Evolutionary conservation across 2,888 invertebrate genomes (phyloP), one percentile per base, ranked within the genome.

Genomic region (Liodrosophila aerea): DNA sequence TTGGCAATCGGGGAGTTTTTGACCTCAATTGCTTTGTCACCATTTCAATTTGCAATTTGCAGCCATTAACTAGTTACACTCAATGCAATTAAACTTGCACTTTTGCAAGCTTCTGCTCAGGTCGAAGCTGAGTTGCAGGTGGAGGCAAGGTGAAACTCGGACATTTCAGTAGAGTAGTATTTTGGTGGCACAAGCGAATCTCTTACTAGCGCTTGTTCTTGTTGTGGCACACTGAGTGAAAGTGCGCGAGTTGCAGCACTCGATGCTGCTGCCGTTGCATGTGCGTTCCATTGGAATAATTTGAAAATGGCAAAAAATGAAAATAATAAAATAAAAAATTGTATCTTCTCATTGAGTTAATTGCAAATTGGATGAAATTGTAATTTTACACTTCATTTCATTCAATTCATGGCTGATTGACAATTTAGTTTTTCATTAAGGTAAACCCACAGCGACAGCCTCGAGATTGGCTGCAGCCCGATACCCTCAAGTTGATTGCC

Each of bases 291-390:
- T 70, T 74, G 85, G 78, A 85, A 83, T 83, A 83, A 83, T 81
- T 83, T 81, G 72, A 85, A 85, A 85, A 81, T 76, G 81, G 59
- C 54, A 16, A 52, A 37, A 49, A 31, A 31, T 34, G 31, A 47
- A 49, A 37, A 43, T 44, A 54, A 52, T 30, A 30, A 13, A 39
- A 43, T 37, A 45, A 69, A 70, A 65, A 70, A 71, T 65, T 47
- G 49, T 59, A 73, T 77, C 84, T 81, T 83, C 81, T 78, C 84
- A 80, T 84, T 80, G 87, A 84, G 85, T 88, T 88, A 87, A 87
- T 88, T 88, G 88, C 86, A 88, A 88, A 86, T 88, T 86, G 84
- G 87, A 85, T 88, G 83, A 88, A 88, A 88, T 88, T 88, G 87
- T 86, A 89, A 89, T 89, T 89, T 89, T 88, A 86, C 87, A 87